Base-by-base conservation (phyloP, 2,888 invertebrate species). In the Margaritifera margaritifera region DNA sequence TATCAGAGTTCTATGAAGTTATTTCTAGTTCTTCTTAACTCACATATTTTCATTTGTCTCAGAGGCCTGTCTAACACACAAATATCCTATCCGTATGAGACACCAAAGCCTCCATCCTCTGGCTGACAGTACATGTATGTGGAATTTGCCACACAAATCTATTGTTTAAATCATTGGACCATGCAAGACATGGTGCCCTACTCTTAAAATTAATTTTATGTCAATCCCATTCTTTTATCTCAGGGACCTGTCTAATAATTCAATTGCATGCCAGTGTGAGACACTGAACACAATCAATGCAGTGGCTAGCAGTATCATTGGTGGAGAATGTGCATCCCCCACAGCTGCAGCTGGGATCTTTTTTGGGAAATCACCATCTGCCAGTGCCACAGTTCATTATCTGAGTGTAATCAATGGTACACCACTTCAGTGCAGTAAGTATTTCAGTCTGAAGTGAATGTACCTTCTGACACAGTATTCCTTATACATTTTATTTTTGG, bases 211-310 rank as follows among this genome's bases (percentile, higher is more conserved):
- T 55, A 53, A 19, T 25, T n/a, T 54, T 22, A 53, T 62, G 3
- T 27, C 52, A 11, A 52, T 51, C 6, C 1, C 52, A 18, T 25
- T 63, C n/a, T 56, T 20, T 64, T 56, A 18, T 64, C 69, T 20
- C 66, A 75, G 75, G 25, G 20, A 63, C 20, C 27, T 75, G 20
- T 66, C 59, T 20, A 62, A 66, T 24, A 73, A 76, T 58, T 66
- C 68, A 18, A 58, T 76, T 5, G 76, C 68, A 56, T 76, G 76
- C 53, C 66, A 66, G 1, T 76, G 76, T 60, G 71, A 76, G 54
- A n/a, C 73, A 25, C 55, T 76, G 6, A 25, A 50, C 27, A 66
- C 66, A 20, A 19, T 76, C 24, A 27, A 71, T 8, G 55, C 54
- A 20, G 65, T 73, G 18, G 31, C 59, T 0, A 22, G 19, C 0